Conservation (phyloP, 2,888 invertebrate species). For the Pasiphila rectangulata region DNA sequence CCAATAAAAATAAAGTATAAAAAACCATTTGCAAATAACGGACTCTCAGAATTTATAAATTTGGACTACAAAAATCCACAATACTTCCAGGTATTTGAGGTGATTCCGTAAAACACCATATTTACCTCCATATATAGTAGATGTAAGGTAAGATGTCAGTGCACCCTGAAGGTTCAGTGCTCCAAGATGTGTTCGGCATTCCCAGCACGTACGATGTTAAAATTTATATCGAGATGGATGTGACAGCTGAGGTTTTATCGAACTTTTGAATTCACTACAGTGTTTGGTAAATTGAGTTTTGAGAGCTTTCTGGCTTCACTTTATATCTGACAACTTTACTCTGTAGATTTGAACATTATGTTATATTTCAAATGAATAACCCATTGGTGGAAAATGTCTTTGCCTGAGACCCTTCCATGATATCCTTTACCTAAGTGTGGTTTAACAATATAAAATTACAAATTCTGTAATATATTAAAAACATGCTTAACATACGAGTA, state of each 20-base stretch:
- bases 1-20: too few relatives aligned
- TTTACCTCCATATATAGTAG: constrained; percentile 3
- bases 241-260: constrained; percentile 42
- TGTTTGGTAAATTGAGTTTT: constrained; percentile 43
- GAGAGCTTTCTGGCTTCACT: constrained; percentile 27
- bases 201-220: constrained; percentile 62
- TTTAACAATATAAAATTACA: too few relatives aligned
- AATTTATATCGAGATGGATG: constrained; percentile 52
- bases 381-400: too few relatives aligned
- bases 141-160: constrained; percentile 51
- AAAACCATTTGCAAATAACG: too few relatives aligned
- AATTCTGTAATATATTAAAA: too few relatives aligned
- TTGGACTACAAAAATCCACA: too few relatives aligned
- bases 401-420: too few relatives aligned
- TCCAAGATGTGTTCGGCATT: constrained; percentile 44
- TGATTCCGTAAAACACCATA: constrained; percentile 40
- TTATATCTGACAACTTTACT: constrained; percentile 15
- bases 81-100: too few relatives aligned
- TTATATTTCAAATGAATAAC: too few relatives aligned
- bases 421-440: too few relatives aligned
- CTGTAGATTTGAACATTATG: background rate
- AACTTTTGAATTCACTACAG: constrained; percentile 32
- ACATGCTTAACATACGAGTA: too few relatives aligned
- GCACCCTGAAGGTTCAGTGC: constrained; percentile 67
- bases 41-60: too few relatives aligned